Percentiles rank a stretch among this genome's conserved stretches.
phyloP scores from a whole-genome alignment of 2,113 vertebrate genomes.

The Ceyx cyanopectus region DNA sequence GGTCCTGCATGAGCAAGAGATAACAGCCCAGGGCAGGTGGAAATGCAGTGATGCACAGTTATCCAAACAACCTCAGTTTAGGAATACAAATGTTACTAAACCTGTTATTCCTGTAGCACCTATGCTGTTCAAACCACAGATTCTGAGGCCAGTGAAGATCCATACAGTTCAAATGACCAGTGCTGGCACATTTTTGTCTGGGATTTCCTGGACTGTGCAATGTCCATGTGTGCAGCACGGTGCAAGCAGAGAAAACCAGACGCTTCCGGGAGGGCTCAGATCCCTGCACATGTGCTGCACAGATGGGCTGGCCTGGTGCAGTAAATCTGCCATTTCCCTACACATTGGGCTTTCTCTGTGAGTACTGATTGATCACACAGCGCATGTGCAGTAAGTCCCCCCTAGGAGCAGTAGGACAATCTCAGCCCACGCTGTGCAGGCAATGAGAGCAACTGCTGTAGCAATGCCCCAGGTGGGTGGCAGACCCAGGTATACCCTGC shows the following conservation, averaged over 20 bases:
- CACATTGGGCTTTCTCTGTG: neutral
- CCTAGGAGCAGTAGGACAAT: neutral
- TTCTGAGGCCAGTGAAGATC: neutral
- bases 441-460: neutral
- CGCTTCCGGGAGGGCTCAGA: neutral
- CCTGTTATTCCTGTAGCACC: slow-evolving; percentile 1
- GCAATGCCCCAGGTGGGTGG: fast-evolving
- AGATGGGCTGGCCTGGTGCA: slow-evolving; percentile 16
- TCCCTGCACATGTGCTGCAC: slow-evolving; percentile 54
- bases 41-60: neutral
- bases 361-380: neutral
- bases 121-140: neutral
- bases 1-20: neutral
- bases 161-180: fast-evolving
- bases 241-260: neutral
- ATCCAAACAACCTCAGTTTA: neutral
- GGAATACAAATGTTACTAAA: neutral
- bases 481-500: neutral
- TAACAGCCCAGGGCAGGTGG: neutral
- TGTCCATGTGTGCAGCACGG: neutral
- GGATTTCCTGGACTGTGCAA: neutral
- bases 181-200: neutral
- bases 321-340: slow-evolving; percentile 40
- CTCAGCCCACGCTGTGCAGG: fast-evolving
- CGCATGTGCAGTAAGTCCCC: neutral